Percentiles rank a stretch among this genome's conserved stretches.
Conservation (phyloP, 2,797 vertebrate species). For the Buphagus erythrorhynchus region DNA sequence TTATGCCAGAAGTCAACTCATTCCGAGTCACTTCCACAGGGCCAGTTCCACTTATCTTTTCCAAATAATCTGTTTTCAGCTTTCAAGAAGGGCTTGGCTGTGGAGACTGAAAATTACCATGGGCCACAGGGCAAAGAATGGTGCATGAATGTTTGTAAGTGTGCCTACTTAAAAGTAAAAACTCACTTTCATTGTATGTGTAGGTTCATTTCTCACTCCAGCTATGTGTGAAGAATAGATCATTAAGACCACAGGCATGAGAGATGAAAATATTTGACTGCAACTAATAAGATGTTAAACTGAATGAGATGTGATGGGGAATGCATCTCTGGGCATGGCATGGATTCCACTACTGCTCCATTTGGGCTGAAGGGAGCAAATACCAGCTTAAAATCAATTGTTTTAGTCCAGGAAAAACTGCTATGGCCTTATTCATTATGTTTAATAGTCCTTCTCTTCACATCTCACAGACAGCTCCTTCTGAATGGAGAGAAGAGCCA, state of each 20-base stretch:
- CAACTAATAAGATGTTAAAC: neutral
- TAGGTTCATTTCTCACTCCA: constrained; percentile 9
- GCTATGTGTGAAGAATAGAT: neutral
- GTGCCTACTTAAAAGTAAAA: neutral
- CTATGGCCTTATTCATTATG: neutral
- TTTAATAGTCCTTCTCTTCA: neutral
- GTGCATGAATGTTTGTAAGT: neutral
- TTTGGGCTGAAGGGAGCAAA: neutral
- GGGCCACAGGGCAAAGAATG: neutral
- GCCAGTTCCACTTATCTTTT: neutral
- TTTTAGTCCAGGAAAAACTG: neutral
- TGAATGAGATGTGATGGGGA: neutral
- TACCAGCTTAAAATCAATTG: neutral
- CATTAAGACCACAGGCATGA: neutral
- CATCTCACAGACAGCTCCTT: neutral
- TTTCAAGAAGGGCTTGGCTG: neutral
- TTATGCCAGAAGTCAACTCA: neutral
- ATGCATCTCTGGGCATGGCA: neutral
- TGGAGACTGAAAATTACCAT: neutral
- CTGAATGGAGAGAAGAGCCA: neutral
- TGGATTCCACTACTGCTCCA: neutral
- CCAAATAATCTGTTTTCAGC: neutral
- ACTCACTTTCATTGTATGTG: neutral
- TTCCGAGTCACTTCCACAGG: neutral
- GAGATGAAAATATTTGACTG: constrained; percentile 6